Evolutionary conservation across 2,888 invertebrate genomes (phyloP).

Genomic region (Tolmerus cingulatus): DNA sequence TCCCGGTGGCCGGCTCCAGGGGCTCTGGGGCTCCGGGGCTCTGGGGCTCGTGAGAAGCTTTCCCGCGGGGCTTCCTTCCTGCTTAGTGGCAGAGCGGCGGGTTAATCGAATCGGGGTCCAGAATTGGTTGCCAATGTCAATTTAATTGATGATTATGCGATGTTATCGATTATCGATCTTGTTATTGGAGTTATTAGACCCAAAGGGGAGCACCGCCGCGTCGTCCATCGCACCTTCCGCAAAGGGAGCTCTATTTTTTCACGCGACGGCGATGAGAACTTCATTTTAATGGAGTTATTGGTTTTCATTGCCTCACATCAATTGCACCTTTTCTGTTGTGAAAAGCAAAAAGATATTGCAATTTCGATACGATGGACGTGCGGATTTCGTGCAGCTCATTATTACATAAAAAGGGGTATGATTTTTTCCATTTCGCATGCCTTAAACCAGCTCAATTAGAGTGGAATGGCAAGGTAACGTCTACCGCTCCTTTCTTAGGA

Average conservation of each 20-base stretch:
- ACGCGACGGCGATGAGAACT: neutral
- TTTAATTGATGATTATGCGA: conserved; percentile 35
- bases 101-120: conserved; percentile 28
- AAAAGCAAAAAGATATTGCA: neutral
- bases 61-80: conserved; percentile 6
- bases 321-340: neutral
- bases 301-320: conserved; percentile 1
- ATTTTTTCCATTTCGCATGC: neutral
- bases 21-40: neutral
- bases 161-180: conserved; percentile 15
- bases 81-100: neutral
- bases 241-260: neutral
- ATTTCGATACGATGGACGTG: neutral
- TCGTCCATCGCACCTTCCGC: neutral
- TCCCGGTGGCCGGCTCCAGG: neutral
- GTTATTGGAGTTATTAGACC: conserved; percentile 19
- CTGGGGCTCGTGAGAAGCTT: neutral
- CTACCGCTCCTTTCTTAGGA: neutral
- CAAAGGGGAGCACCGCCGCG: neutral
- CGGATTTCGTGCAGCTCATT: conserved; percentile 12
- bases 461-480: neutral
- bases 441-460: neutral
- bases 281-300: neutral
- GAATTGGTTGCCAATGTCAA: conserved; percentile 37
- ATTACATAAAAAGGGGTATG: neutral